A percentile compares a stretch with the other conserved stretches of the same genome.
Evolutionary conservation across 2,888 invertebrate species (phyloP).

Genomic region (Caenorhabditis drosophilae): DNA sequence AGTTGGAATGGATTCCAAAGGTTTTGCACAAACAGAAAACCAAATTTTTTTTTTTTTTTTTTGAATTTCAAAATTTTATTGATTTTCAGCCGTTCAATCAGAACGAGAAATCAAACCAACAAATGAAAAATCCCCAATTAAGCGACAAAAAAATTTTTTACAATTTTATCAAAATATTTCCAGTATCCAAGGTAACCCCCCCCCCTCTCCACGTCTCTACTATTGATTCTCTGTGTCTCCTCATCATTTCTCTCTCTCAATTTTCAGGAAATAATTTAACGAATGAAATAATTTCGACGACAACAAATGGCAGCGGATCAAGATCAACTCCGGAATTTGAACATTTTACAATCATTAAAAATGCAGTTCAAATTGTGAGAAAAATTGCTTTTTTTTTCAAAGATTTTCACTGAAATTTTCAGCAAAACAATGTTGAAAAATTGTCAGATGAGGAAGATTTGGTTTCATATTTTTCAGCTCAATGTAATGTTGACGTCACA

Average conservation of each 20-base stretch:
- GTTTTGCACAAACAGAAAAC: constrained; percentile 10
- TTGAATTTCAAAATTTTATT: background rate
- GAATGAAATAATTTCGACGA: background rate
- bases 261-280: constrained; percentile 5
- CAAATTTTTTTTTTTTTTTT: background rate
- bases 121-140: background rate
- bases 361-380: background rate
- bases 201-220: too few relatives aligned
- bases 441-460: constrained; percentile 19
- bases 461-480: constrained; percentile 22
- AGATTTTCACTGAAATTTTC: background rate
- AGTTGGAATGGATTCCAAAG: constrained; percentile 49
- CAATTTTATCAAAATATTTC: too few relatives aligned
- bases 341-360: background rate
- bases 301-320: background rate
- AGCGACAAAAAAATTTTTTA: background rate
- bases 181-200: too few relatives aligned
- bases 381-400: background rate
- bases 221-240: too few relatives aligned
- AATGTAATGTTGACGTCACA: constrained; percentile 43
- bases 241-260: too few relatives aligned
- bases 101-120: constrained; percentile 35
- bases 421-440: background rate
- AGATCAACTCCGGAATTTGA: constrained; percentile 1
- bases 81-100: constrained; percentile 49